Evolutionary conservation across 1,140 invertebrate species (phyloP).

Genomic region (Drosophila rufa): DNA sequence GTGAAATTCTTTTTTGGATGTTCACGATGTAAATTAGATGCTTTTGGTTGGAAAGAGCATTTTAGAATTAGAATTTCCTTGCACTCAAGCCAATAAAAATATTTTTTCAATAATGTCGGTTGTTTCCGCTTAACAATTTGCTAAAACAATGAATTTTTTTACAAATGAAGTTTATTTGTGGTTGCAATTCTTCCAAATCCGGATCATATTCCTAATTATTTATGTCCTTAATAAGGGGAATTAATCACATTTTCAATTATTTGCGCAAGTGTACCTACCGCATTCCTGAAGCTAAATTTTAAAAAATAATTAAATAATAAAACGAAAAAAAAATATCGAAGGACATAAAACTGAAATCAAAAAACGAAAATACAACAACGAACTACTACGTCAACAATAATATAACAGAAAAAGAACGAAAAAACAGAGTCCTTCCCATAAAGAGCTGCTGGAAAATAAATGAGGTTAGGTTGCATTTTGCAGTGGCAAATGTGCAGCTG

Average conservation of each 20-base stretch:
- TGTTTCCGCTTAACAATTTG: too few relatives aligned
- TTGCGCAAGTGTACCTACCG: not conserved
- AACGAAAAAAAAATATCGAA: not conserved
- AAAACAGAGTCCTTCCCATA: not conserved
- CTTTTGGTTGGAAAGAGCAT: too few relatives aligned
- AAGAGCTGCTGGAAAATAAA: not conserved
- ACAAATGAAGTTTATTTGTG: too few relatives aligned
- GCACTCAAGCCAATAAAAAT: too few relatives aligned
- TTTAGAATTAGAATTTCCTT: too few relatives aligned
- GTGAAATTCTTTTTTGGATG: too few relatives aligned
- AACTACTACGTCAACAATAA: not conserved
- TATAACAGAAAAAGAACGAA: not conserved
- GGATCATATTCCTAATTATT: not conserved
- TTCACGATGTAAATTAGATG: too few relatives aligned
- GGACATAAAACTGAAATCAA: not conserved
- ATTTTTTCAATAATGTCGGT: too few relatives aligned
- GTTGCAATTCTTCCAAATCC: too few relatives aligned
- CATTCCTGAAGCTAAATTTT: too few relatives aligned
- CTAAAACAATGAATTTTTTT: too few relatives aligned
- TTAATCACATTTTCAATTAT: not conserved
- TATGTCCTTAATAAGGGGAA: not conserved
- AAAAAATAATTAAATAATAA: too few relatives aligned
- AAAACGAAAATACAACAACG: not conserved
- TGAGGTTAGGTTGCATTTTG: slow-evolving; percentile 2
- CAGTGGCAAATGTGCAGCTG: not conserved